These are phyloP conservation scores for Sebastiscus albofasciatus DNA, from an alignment of 2,797 vertebrate genomes.

Conservation along the genomic window DNA sequence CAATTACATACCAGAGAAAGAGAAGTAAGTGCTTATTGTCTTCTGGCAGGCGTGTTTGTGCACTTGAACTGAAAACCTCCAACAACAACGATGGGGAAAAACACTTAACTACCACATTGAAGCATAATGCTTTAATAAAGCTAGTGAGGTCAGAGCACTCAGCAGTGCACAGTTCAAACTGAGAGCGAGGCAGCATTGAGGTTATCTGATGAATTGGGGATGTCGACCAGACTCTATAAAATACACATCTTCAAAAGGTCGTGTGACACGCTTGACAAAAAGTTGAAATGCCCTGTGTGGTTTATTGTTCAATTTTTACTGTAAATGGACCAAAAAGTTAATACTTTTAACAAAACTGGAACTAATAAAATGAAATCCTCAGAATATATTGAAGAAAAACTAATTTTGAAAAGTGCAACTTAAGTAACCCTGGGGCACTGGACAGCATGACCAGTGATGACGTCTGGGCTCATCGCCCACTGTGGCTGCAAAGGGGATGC, in stretches of 20 bases:
- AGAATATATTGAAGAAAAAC: constrained; percentile 5
- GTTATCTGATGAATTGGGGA: not conserved
- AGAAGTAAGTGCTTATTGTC: constrained; percentile 43
- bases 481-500: not conserved
- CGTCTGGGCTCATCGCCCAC: not conserved
- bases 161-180: not conserved
- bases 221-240: not conserved
- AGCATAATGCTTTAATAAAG: constrained; percentile 33
- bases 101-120: constrained; percentile 11
- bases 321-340: not conserved
- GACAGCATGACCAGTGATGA: not conserved
- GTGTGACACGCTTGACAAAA: not conserved
- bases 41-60: constrained; percentile 31
- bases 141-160: constrained; percentile 25
- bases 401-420: constrained; percentile 1
- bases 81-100: constrained; percentile 16
- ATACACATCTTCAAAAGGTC: not conserved
- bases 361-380: constrained; percentile 24
- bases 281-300: not conserved
- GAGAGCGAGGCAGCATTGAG: not conserved
- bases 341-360: not conserved
- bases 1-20: constrained; percentile 34
- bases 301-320: not conserved
- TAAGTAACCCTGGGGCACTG: not conserved
- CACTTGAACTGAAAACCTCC: constrained; percentile 16